Base-by-base conservation (phyloP, 2,888 invertebrate species). In the Alentia gelatinosa region DNA sequence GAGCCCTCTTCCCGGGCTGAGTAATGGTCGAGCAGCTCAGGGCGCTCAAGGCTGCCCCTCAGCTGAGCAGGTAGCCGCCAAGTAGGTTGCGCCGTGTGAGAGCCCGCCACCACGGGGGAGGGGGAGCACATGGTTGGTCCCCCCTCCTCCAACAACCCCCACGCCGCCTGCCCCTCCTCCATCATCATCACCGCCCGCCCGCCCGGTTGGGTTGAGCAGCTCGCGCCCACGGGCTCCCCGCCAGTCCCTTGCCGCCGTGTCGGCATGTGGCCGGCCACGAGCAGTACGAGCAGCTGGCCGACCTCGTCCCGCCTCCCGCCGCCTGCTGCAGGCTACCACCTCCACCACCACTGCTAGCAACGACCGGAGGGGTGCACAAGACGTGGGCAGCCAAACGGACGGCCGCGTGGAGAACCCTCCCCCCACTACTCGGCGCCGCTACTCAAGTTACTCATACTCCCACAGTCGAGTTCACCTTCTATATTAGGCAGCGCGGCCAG, bases 121-220 rank as follows among this genome's bases (percentile, higher is more conserved):
- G 74, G 30, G 74, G 30, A 74, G 74, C 74, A 1, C 30, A 47
- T 19, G n/a, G 9, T 47, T 47, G 47, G 19, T 39, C 79, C 79
- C 26, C 79, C 39, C 79, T 39, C 79, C 79, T 37, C 79, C 79
- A 35, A 5, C 15, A n/a, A 26, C 26, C 30, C 26, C 63, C 63
- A 5, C n/a, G n/a, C 63, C 68, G 26, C 68, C 68, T 68, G 68
- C 68, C 68, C 68, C 79, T 79, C 37, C 79, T 79, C 37, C 79
- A 37, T 79, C 79, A 79, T 79, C 79, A 39, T 79, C 79, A 79
- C 3, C 79, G 79, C n/a, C n/a, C n/a, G n/a, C n/a, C n/a, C n/a
- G n/a, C n/a, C n/a, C n/a, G n/a, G 68, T 15, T 30, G 30, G 30
- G 30, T 19, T 23, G 79, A 79, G 79, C 79, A 37, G 79, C 79